Evolutionary conservation across 1,140 invertebrate species (phyloP).

Genomic region (Prorops nasuta): DNA sequence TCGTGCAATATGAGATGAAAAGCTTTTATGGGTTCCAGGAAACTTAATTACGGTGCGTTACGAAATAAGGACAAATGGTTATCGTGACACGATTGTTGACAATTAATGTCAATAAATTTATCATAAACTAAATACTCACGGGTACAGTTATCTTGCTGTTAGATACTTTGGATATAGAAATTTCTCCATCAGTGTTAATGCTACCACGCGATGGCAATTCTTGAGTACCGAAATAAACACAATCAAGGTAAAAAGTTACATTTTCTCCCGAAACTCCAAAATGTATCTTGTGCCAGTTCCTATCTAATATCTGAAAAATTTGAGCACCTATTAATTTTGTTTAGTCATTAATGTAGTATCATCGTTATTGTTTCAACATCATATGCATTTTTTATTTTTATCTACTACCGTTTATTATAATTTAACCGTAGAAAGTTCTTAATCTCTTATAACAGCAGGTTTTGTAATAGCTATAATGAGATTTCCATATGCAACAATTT

Average conservation of each 20-base stretch:
- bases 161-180: slow-evolving; percentile 65
- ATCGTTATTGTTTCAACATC: too few species aligned
- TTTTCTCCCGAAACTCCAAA: slow-evolving; percentile 68
- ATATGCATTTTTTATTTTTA: too few species aligned
- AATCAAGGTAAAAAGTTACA: slow-evolving; percentile 72
- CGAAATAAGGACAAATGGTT: neutral
- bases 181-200: slow-evolving; percentile 68
- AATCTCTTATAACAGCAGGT: too few species aligned
- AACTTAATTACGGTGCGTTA: neutral
- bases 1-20: too few species aligned
- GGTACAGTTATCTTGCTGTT: slow-evolving; percentile 62
- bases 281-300: slow-evolving; percentile 80
- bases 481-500: too few species aligned
- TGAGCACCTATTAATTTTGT: too few species aligned
- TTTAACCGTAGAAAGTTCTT: too few species aligned
- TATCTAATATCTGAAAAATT: slow-evolving; percentile 62
- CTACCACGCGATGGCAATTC: slow-evolving; percentile 58
- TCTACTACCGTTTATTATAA: too few species aligned
- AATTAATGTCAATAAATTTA: neutral
- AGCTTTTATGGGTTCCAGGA: neutral
- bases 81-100: neutral
- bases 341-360: too few species aligned
- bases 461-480: too few species aligned
- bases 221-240: slow-evolving; percentile 54
- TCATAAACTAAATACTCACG: slow-evolving; percentile 52